Evolutionary conservation across 2,797 vertebrate species (phyloP).

Genomic region (Salarias fasciatus): DNA sequence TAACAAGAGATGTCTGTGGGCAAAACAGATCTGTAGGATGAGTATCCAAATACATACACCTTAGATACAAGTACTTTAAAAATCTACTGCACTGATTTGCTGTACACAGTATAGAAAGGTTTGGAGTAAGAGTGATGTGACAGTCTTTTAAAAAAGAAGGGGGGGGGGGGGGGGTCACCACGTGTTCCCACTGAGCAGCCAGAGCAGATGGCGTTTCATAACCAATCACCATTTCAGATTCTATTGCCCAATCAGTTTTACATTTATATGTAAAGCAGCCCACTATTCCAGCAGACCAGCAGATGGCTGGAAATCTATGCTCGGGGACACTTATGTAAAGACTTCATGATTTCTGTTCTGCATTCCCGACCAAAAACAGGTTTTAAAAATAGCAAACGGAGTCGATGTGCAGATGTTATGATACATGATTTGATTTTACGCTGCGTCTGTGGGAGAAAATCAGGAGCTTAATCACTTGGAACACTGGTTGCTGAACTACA

Average conservation of each 20-base stretch:
- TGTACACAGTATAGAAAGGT: not conserved
- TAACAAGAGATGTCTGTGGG: no score
- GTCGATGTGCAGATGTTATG: constrained; percentile 13
- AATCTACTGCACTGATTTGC: no score
- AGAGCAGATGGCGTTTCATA: constrained; percentile 72
- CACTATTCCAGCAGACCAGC: constrained; percentile 59
- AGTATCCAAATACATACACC: no score
- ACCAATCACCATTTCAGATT: constrained; percentile 66
- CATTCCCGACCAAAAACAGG: constrained; percentile 34
- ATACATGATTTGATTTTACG: constrained; percentile 26
- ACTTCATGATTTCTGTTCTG: constrained; percentile 41
- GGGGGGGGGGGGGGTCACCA: no score
- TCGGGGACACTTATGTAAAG: constrained; percentile 49
- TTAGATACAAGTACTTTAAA: no score
- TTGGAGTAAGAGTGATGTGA: constrained; percentile 24
- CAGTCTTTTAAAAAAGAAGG: no score
- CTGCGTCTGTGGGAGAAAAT: constrained; percentile 8
- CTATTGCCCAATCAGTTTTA: constrained; percentile 68
- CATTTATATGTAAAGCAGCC: constrained; percentile 70
- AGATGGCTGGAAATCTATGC: constrained; percentile 67
- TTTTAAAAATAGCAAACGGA: constrained; percentile 37
- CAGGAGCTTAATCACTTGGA: constrained; percentile 25
- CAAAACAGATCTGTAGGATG: no score
- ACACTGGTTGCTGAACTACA: not conserved
- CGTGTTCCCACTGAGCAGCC: constrained; percentile 19